Conservation (phyloP, 2,113 vertebrate genomes). For the Artemisiospiza belli region DNA sequence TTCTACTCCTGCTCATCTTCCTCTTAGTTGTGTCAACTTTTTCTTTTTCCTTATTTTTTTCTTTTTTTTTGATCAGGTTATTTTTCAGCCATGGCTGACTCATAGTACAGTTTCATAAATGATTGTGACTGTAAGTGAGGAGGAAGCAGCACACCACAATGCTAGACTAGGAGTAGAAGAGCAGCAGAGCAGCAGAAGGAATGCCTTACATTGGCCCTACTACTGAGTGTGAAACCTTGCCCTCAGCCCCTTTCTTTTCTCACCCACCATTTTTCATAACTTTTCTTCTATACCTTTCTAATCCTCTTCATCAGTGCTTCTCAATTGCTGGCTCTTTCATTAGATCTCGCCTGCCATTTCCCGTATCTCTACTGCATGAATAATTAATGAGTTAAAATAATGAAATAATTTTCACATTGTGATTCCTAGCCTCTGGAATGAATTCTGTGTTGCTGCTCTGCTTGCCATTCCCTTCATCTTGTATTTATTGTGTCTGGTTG, state of each 20-base stretch:
- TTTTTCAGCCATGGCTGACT: conserved; percentile 32
- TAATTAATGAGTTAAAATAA: conserved; percentile 53
- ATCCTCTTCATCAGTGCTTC: not conserved
- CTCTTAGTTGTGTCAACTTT: not conserved
- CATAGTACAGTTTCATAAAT: not conserved
- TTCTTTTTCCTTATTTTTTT: not conserved
- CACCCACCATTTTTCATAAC: not conserved
- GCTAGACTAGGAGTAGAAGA: not conserved
- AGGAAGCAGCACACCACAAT: not conserved
- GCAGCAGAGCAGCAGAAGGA: not conserved
- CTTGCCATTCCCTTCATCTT: conserved; percentile 56
- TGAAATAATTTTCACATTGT: conserved; percentile 33
- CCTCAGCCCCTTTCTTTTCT: not conserved
- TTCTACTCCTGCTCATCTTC: not conserved
- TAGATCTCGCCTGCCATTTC: not conserved
- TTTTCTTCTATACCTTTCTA: not conserved
- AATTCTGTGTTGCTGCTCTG: conserved; percentile 52
- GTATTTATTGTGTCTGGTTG: conserved; percentile 57
- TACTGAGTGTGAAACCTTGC: not conserved
- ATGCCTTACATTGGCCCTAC: not conserved
- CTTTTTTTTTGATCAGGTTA: not conserved
- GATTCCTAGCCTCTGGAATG: conserved; percentile 59
- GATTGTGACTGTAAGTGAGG: not conserved
- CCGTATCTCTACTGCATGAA: not conserved
- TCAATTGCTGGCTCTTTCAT: not conserved